phyloP scores from a whole-genome alignment of 1,140 invertebrate genomes.

The Subanguina moxae region DNA sequence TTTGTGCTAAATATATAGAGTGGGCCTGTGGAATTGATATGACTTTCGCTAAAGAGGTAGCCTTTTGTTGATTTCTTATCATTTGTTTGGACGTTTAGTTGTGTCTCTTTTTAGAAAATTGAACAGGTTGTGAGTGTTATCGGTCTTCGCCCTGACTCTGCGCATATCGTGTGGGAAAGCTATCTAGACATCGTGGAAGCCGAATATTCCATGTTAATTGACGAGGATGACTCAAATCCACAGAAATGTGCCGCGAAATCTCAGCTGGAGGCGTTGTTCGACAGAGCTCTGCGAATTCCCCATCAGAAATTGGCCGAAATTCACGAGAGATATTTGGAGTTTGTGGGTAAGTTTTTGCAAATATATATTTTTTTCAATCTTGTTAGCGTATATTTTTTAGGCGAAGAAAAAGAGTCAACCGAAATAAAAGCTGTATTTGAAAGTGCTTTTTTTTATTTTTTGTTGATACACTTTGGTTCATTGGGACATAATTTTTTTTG shows the following conservation, averaged over 20 bases:
- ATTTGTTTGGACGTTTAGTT: background rate
- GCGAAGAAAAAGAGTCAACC: background rate
- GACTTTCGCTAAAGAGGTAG: slow-evolving; percentile 5
- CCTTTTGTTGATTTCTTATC: background rate
- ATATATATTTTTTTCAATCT: background rate
- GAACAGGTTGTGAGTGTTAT: slow-evolving; percentile 3
- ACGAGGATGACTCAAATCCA: background rate
- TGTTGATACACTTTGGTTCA: too few species aligned
- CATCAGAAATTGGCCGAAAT: slow-evolving; percentile 1
- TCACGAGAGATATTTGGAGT: slow-evolving; percentile 4
- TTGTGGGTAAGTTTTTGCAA: background rate
- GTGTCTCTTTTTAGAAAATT: slow-evolving; percentile 9
- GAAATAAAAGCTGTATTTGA: background rate
- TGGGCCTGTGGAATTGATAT: background rate
- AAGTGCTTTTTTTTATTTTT: background rate
- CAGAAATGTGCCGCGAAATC: background rate
- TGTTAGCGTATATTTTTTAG: background rate
- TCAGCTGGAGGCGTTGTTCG: background rate
- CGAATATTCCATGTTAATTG: background rate
- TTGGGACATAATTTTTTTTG: too few species aligned
- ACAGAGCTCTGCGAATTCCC: background rate
- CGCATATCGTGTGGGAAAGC: slow-evolving; percentile 13
- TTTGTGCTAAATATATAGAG: slow-evolving; percentile 4
- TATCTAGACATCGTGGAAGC: slow-evolving; percentile 16
- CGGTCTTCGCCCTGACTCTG: slow-evolving; percentile 18